These are phyloP conservation scores for Noctua pronuba DNA, from an alignment of 2,888 invertebrate genomes.

Conservation along the genomic window DNA sequence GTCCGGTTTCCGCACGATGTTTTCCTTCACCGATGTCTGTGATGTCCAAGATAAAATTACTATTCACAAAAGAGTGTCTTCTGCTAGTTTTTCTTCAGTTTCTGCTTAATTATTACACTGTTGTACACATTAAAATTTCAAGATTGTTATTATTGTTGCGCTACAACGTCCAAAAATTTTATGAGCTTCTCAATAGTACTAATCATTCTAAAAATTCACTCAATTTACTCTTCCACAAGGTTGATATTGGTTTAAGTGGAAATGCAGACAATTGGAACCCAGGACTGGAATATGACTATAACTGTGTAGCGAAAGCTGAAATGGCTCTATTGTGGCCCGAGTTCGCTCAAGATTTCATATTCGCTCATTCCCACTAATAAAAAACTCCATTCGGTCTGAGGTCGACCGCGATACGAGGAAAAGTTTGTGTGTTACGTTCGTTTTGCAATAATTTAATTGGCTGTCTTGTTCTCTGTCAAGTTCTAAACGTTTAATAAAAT, in stretches of 20 bases:
- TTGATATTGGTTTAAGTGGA: not conserved
- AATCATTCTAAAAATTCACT: not conserved
- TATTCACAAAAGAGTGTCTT: too few species aligned
- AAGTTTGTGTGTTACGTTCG: slow-evolving; percentile 34
- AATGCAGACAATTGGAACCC: not conserved
- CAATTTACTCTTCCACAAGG: not conserved
- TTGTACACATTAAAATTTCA: too few species aligned
- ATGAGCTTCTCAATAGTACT: not conserved
- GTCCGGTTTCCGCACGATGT: too few species aligned
- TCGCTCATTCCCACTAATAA: slow-evolving; percentile 67
- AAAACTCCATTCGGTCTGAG: slow-evolving; percentile 67
- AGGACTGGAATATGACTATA: not conserved
- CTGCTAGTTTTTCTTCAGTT: too few species aligned
- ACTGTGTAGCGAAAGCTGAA: slow-evolving; percentile 67
- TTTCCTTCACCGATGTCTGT: too few species aligned
- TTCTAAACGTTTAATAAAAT: slow-evolving; percentile 38
- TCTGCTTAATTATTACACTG: too few species aligned
- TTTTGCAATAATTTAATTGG: slow-evolving; percentile 57
- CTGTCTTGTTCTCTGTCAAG: slow-evolving; percentile 30
- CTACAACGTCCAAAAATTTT: not conserved
- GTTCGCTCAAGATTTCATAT: slow-evolving; percentile 68
- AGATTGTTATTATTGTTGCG: too few species aligned
- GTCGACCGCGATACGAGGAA: slow-evolving; percentile 45
- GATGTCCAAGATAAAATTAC: too few species aligned
- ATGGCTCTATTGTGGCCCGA: slow-evolving; percentile 69